Percentiles rank a stretch among this genome's conserved stretches.
Evolutionary conservation across 2,797 vertebrate genomes (phyloP).

Genomic region (Squalus acanthias): DNA sequence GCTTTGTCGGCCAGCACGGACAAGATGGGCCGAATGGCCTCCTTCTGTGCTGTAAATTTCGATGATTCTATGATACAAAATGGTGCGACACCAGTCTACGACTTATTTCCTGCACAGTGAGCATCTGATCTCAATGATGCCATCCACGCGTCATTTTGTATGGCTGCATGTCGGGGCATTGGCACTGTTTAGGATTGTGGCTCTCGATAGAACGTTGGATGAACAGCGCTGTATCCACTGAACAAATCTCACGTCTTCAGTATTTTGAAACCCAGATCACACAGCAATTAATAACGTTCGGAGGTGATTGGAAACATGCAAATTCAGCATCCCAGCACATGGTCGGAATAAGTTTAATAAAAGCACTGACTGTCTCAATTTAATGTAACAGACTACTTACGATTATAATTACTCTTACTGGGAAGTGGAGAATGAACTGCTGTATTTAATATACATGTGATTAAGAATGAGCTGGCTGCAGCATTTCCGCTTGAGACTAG

Average conservation of each 20-base stretch:
- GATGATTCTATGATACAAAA: neutral
- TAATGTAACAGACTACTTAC: neutral
- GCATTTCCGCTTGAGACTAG: neutral
- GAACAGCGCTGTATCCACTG: neutral
- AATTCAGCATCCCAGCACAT: neutral
- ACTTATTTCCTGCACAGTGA: neutral
- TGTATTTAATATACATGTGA: neutral
- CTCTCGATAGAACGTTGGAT: neutral
- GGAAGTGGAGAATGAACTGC: neutral
- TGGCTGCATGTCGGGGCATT: neutral
- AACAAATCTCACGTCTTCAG: neutral
- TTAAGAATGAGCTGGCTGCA: neutral
- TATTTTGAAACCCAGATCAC: neutral
- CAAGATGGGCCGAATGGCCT: too few species aligned
- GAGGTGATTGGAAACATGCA: neutral
- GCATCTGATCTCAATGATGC: neutral
- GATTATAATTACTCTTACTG: neutral
- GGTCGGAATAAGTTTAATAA: conserved; percentile 16
- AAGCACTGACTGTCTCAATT: neutral
- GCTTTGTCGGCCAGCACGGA: too few species aligned
- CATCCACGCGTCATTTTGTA: neutral
- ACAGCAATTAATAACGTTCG: neutral
- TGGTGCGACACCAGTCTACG: neutral
- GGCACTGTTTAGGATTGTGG: neutral
- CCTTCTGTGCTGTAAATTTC: too few species aligned